A percentile compares a stretch with the other conserved stretches of the same genome.
Conservation (phyloP, 2,113 vertebrate species). For the Capreolus pygargus region DNA sequence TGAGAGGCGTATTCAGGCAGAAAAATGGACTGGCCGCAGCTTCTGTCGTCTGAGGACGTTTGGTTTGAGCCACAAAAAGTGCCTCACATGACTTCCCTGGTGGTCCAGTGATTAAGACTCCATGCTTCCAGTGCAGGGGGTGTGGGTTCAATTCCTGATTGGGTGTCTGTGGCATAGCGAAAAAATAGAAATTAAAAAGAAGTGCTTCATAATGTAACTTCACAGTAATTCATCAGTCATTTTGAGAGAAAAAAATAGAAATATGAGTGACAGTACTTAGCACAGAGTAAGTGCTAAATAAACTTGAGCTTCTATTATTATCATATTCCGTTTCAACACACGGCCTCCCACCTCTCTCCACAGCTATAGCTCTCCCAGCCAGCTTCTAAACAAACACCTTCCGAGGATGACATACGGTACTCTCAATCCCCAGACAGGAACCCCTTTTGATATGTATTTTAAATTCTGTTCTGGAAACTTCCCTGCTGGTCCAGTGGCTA, state of each 20-base stretch:
- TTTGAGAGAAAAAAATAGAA: neutral
- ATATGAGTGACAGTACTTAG: neutral
- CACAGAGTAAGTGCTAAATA: neutral
- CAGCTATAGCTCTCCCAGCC: neutral
- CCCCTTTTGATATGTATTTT: neutral
- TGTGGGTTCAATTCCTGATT: neutral
- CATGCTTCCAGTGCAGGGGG: neutral
- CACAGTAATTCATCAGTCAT: neutral
- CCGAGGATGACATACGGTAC: rapidly evolving
- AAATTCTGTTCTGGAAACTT: neutral
- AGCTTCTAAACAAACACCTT: neutral
- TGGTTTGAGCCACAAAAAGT: rapidly evolving
- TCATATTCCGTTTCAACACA: neutral
- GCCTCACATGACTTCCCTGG: neutral
- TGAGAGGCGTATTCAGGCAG: neutral
- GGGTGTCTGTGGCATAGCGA: neutral
- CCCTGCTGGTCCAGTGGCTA: neutral
- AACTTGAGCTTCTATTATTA: neutral
- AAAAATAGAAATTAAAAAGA: neutral
- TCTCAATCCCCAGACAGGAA: neutral
- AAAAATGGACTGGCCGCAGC: rapidly evolving
- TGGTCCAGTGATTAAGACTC: neutral
- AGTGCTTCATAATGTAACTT: neutral
- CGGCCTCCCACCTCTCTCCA: neutral
- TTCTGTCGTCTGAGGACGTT: neutral